Base-by-base conservation (phyloP, 1,140 invertebrate genomes). In the Thaumatotibia leucotreta region DNA sequence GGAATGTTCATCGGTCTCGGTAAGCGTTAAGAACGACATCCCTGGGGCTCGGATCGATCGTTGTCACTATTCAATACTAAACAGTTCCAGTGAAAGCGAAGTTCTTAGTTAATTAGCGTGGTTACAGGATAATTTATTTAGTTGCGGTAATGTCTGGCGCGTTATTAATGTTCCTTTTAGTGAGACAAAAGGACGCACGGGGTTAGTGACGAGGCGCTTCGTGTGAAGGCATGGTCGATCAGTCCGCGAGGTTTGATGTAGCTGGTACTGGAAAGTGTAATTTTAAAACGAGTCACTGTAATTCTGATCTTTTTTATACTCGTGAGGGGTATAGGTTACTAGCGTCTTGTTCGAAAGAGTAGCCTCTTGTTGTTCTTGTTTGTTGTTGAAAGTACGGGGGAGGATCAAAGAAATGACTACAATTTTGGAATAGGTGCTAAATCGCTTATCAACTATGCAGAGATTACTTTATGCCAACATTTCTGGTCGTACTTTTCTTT, bases 61-160 rank as follows among this genome's bases (percentile, higher is more conserved):
- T 54, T 64, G 70, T 70, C 66, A 70, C 65, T 74, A 74, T 75
- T 77, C 67, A 74, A 72, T 67, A 77, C 63, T 66, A 65, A 69
- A 39, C 63, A 67, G 64, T 69, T 78, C 72, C 61, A 63, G 50
- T 73, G 73, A 74, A 81, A 77, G 70, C 73, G 75, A 82, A 76
- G 72, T 75, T 61, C 71, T 70, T 70, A 78, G 70, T 75, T 82
- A 81, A 86, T 86, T 84, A 84, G 77, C 74, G 72, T 83, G 76
- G 84, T 84, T 79, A 78, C 73, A 70, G 72, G 72, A 74, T 84
- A 81, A 84, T 86, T 84, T 84, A 83, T 84, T 84, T 88, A 83
- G 75, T 79, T 79, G 74, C 68, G 70, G 73, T 87, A 82, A 84
- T 79, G 80, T 81, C 82, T 84, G 75, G 66, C 63, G 79, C 71